These are phyloP conservation scores for Cydia pomonella DNA, from an alignment of 1,140 invertebrate genomes.

Conservation along the genomic window DNA sequence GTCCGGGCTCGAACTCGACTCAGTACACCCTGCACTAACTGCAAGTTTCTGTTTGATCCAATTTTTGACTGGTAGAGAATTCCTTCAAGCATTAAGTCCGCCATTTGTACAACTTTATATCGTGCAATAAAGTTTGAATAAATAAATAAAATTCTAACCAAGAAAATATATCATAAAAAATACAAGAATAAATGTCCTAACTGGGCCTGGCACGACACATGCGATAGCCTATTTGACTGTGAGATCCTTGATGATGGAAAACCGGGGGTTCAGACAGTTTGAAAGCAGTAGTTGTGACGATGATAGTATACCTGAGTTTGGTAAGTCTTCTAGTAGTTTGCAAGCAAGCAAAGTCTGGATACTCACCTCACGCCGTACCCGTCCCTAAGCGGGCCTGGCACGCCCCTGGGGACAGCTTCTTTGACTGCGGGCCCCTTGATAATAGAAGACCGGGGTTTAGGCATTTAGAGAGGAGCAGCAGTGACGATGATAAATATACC, in stretches of 20 bases:
- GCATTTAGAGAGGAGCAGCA: conserved; percentile 52
- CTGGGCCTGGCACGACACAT: conserved; percentile 72
- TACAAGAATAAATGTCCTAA: too few relatives aligned
- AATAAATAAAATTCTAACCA: too few relatives aligned
- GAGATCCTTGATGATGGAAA: conserved; percentile 61
- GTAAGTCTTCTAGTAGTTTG: conserved; percentile 43
- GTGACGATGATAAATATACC: conserved; percentile 70
- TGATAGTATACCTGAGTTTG: conserved; percentile 70
- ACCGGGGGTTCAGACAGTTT: conserved; percentile 52
- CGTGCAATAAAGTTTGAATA: too few relatives aligned
- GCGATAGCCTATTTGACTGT: conserved; percentile 70
- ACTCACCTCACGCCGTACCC: conserved; percentile 54
- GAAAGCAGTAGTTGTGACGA: conserved; percentile 72
- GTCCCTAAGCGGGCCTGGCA: conserved; percentile 48
- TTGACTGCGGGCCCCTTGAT: conserved; percentile 67
- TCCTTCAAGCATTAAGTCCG: too few relatives aligned
- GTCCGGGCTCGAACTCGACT: too few relatives aligned
- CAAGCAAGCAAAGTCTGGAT: conserved; percentile 56
- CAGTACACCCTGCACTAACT: too few relatives aligned
- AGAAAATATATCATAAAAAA: too few relatives aligned
- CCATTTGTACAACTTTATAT: too few relatives aligned
- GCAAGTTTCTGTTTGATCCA: too few relatives aligned
- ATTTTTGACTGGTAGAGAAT: too few relatives aligned
- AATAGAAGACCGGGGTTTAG: conserved; percentile 39
- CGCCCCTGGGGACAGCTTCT: conserved; percentile 72